Conservation (phyloP, 2,888 invertebrate species). For the Julus scanicus region DNA sequence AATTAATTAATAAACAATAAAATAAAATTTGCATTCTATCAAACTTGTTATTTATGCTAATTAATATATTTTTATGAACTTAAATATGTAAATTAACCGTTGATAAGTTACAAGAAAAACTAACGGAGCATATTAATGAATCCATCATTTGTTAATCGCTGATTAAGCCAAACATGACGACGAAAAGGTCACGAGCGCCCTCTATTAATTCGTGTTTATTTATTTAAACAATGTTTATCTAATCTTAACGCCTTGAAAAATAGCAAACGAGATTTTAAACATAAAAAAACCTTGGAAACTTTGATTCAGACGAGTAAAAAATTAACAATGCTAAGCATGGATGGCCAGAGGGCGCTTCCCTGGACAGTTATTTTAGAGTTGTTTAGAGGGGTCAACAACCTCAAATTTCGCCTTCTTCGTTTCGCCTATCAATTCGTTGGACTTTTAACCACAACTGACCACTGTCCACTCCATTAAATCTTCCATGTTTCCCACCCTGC, state of each 20-base stretch:
- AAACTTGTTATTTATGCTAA: no score
- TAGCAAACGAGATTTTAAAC: neutral
- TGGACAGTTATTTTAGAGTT: conserved; percentile 21
- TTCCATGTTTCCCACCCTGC: neutral
- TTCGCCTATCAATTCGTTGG: neutral
- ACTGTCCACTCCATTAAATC: neutral
- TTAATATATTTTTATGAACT: no score
- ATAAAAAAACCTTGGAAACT: neutral
- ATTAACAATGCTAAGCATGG: neutral
- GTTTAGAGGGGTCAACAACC: neutral
- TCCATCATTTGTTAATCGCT: no score
- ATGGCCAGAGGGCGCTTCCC: conserved; percentile 33
- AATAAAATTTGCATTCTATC: no score
- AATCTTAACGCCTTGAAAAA: neutral
- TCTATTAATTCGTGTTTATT: neutral
- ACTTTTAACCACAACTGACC: neutral
- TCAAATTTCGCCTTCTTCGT: neutral
- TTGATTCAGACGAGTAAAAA: neutral
- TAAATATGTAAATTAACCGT: no score
- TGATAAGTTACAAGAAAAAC: no score
- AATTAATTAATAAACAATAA: no score
- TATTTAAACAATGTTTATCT: neutral
- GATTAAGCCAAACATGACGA: no score
- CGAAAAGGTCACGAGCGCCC: neutral
- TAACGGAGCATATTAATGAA: no score